Conservation (phyloP, 2,113 vertebrate species). For the Clarias batrachus region DNA sequence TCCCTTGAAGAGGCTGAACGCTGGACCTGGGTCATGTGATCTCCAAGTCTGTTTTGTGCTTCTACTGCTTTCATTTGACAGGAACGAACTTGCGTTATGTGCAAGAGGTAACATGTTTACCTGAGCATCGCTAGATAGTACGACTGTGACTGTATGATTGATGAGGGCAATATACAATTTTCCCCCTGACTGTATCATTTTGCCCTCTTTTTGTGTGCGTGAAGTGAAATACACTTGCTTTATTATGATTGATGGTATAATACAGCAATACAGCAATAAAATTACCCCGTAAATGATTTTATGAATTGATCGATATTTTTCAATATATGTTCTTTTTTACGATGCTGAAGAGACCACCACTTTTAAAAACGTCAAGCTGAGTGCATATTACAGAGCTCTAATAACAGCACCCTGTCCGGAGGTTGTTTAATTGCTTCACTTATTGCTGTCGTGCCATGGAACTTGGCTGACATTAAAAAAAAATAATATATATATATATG, state of each 20-base stretch:
- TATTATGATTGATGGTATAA: constrained; percentile 6
- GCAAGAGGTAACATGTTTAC: background rate
- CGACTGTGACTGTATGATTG: background rate
- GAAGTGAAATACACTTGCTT: background rate
- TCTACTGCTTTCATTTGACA: background rate
- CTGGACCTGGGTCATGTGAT: background rate
- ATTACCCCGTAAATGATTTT: constrained; percentile 17
- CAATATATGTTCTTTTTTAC: constrained; percentile 13
- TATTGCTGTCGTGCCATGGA: background rate
- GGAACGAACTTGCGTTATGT: no score
- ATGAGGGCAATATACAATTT: background rate
- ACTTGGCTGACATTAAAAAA: background rate
- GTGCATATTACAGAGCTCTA: background rate
- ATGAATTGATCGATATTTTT: constrained; percentile 29
- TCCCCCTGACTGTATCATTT: background rate
- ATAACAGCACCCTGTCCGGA: background rate
- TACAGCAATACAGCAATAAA: background rate
- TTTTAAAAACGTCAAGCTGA: constrained; percentile 11
- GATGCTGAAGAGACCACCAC: background rate
- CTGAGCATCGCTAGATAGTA: background rate
- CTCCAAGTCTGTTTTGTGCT: background rate
- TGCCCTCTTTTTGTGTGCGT: background rate
- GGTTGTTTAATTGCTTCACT: constrained; percentile 18
- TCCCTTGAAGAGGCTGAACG: background rate
- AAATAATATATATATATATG: background rate